Conservation (phyloP, 2,797 vertebrate species). For the Champsocephalus esox region DNA sequence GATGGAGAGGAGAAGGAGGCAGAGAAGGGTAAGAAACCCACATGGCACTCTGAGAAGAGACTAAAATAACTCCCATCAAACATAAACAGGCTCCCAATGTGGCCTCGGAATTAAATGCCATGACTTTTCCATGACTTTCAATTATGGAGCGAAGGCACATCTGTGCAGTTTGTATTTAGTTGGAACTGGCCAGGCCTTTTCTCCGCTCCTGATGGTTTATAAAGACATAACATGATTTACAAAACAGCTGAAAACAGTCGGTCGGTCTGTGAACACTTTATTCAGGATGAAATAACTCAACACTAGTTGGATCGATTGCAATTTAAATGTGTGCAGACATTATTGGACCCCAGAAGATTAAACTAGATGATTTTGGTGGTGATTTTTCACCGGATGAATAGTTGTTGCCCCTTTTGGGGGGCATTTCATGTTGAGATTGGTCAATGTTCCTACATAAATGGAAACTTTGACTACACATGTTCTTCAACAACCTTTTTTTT, state of each 20-base stretch:
- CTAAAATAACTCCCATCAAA: slow-evolving; percentile 55
- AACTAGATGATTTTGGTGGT: too few relatives aligned
- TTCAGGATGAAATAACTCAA: neutral
- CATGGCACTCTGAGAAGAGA: slow-evolving; percentile 42
- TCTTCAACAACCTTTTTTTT: too few relatives aligned
- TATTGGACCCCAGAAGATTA: neutral
- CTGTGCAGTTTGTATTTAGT: slow-evolving; percentile 10
- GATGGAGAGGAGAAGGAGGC: slow-evolving; percentile 35
- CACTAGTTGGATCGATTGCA: neutral
- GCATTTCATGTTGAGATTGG: too few relatives aligned
- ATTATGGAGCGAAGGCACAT: slow-evolving; percentile 19
- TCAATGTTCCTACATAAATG: too few relatives aligned
- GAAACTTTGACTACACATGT: too few relatives aligned
- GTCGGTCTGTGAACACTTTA: neutral
- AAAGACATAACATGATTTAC: neutral
- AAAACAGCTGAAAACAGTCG: neutral
- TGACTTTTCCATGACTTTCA: slow-evolving; percentile 57
- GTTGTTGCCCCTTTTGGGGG: too few relatives aligned
- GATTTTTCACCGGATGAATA: too few relatives aligned
- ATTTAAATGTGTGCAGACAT: too few relatives aligned
- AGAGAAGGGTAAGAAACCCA: slow-evolving; percentile 37
- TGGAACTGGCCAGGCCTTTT: slow-evolving; percentile 16
- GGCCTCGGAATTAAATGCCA: slow-evolving; percentile 48
- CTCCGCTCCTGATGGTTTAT: slow-evolving; percentile 20
- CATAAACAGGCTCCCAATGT: slow-evolving; percentile 46